These are phyloP conservation scores for Dromiciops gliroides DNA, from an alignment of 2,113 vertebrate genomes.

Conservation along the genomic window DNA sequence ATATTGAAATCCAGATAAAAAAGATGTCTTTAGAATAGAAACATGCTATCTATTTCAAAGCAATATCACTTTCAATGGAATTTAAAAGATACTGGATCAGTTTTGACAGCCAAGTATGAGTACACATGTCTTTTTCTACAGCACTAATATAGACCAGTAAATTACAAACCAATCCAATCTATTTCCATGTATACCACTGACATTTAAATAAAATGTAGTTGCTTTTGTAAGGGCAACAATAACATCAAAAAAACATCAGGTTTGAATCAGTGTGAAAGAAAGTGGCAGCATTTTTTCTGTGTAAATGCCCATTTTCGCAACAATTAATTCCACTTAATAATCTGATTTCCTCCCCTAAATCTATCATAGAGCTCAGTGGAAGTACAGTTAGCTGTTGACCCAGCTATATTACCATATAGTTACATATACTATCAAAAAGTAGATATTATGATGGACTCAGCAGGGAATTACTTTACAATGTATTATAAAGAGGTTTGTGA, in stretches of 20 bases:
- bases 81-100: slow-evolving; percentile 52
- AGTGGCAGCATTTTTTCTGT: slow-evolving; percentile 27
- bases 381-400: not conserved
- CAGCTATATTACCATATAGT: not conserved
- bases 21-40: not conserved
- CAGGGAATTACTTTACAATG: not conserved
- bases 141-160: not conserved
- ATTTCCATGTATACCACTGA: slow-evolving; percentile 22
- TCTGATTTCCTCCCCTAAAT: not conserved
- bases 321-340: not conserved
- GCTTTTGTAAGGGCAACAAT: not conserved
- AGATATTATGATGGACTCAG: not conserved
- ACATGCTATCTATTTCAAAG: not conserved
- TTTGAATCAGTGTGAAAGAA: not conserved
- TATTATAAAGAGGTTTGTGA: not conserved
- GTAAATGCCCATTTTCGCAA: slow-evolving; percentile 20
- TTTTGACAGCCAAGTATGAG: slow-evolving; percentile 59
- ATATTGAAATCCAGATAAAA: not conserved
- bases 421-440: not conserved
- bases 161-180: not conserved
- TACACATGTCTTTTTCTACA: slow-evolving; percentile 52
- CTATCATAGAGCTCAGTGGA: not conserved
- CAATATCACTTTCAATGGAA: slow-evolving; percentile 56
- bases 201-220: not conserved
- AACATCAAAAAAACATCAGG: not conserved